Base-by-base conservation (phyloP, 2,888 invertebrate genomes). In the Dinocampus coccinellae region DNA sequence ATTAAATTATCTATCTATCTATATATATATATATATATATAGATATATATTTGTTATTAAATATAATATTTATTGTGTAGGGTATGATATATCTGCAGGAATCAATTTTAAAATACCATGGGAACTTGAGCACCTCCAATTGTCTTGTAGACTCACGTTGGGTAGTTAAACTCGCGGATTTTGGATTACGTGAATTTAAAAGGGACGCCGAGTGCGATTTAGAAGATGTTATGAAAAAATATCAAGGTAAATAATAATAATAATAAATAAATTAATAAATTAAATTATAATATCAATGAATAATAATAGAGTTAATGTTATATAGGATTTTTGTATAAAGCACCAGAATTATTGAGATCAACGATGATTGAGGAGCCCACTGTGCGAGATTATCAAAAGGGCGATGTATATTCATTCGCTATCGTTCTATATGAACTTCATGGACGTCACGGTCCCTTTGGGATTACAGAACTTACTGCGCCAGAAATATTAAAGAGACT, bases 141-240 rank as follows among this genome's bases (percentile, higher is more conserved):
- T 98, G 97, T 87, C 90, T 98, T 71, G 95, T 98, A 71, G 97
- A 98, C 88, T 96, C 97, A 29, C 92, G 97, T 34, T 97, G 97
- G 97, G 97, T 97, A 72, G 94, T 97, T 62, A 97, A 98, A 87
- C 90, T 97, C 34, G 91, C 97, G 0, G 97, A 97, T 89, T 97
- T 97, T 84, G 97, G 97, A 0, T 90, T 97, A 58, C 92, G 93
- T 77, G 95, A 96, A 84, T 96, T 97, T 85, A 93, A 96, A 81
- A 91, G 91, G 77, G 94, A 93, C 13, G 93, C 93, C 77, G 90
- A 94, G 77, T 92, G 88, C 75, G 93, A 94, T 76, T 89, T 91
- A 0, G 88, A 85, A 26, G 90, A 90, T 72, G 87, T 92, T 69
- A 89, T 91, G 82, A 90, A 92, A 79, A 93, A 92, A 88, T 92